Percentiles rank a stretch among this genome's conserved stretches.
Evolutionary conservation across 2,113 vertebrate species (phyloP).

Genomic region (Pongo pygmaeus): DNA sequence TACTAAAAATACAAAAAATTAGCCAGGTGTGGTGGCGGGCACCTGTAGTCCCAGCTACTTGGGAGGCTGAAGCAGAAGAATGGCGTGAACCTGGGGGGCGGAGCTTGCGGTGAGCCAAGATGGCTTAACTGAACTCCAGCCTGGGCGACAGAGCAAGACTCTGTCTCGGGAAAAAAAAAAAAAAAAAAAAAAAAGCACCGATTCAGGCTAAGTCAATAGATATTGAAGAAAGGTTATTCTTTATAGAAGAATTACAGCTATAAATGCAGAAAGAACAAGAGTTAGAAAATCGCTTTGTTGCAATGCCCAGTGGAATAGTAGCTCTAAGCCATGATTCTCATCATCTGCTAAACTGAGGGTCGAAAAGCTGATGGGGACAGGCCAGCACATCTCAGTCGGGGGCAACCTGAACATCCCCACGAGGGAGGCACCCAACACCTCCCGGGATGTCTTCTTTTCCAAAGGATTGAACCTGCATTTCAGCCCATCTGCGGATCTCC

Average conservation of each 20-base stretch:
- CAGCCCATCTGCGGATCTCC: neutral
- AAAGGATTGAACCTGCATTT: neutral
- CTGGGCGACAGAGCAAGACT: too few species aligned
- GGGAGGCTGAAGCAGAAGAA: too few species aligned
- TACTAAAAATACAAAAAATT: too few species aligned
- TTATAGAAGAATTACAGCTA: neutral
- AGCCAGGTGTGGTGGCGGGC: too few species aligned
- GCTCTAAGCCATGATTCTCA: neutral
- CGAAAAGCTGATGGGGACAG: neutral
- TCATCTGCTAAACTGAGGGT: too few species aligned
- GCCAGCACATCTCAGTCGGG: neutral
- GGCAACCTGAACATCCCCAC: neutral
- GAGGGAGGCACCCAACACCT: neutral
- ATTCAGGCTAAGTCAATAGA: neutral
- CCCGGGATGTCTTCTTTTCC: neutral
- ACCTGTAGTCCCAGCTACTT: too few species aligned
- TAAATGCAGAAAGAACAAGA: neutral
- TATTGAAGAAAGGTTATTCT: neutral
- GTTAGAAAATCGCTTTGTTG: fast-evolving
- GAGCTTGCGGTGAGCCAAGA: too few species aligned
- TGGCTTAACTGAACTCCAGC: fast-evolving
- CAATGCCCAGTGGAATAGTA: neutral
- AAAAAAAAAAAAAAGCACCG: neutral
- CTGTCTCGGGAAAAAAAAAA: too few species aligned
- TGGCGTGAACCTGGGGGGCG: too few species aligned